phyloP scores from a whole-genome alignment of 2,113 vertebrate genomes.

The Tragelaphus imberbis region DNA sequence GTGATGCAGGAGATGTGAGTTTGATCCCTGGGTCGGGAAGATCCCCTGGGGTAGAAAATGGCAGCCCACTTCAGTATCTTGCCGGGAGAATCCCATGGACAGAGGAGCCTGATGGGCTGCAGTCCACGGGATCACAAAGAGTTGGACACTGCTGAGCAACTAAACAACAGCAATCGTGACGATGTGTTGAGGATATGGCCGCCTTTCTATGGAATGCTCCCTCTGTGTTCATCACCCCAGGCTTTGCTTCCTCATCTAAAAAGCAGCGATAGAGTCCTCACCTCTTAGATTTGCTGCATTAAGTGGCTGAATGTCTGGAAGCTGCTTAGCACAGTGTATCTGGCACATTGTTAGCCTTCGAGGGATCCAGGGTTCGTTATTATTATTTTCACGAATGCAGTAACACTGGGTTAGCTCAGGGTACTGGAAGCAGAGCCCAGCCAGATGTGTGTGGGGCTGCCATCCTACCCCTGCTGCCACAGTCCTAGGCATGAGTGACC shows the following conservation, averaged over 20 bases:
- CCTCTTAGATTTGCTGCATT: background rate
- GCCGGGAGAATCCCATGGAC: background rate
- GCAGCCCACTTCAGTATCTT: background rate
- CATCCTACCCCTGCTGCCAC: background rate
- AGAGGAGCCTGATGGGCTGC: background rate
- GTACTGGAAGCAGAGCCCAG: background rate
- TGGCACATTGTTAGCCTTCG: background rate
- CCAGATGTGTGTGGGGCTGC: too few species aligned
- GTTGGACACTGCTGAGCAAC: rapidly evolving
- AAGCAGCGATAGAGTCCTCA: background rate
- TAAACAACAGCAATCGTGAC: background rate
- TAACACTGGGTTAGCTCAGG: background rate
- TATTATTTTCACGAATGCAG: background rate
- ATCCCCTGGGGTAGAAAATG: background rate
- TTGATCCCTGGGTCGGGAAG: background rate
- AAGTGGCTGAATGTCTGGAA: background rate
- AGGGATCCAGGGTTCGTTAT: background rate
- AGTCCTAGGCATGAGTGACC: background rate
- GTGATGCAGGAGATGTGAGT: background rate
- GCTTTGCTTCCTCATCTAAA: background rate
- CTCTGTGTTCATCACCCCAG: background rate
- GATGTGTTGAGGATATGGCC: too few species aligned
- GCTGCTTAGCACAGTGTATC: background rate
- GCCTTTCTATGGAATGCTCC: background rate
- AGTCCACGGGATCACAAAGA: background rate